phyloP scores from a whole-genome alignment of 2,888 invertebrate genomes.

The Eupithecia subfuscata region DNA sequence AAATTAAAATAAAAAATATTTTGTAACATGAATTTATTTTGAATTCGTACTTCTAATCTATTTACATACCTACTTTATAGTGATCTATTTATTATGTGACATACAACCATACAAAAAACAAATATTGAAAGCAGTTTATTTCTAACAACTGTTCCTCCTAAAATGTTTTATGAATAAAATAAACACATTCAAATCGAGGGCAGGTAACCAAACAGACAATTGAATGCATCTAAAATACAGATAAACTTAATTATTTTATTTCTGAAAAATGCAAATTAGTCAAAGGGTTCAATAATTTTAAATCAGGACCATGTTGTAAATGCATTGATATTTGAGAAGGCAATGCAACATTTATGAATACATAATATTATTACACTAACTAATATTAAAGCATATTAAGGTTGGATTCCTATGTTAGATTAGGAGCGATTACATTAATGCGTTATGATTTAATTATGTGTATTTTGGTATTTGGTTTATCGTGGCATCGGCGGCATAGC shows the following conservation, averaged over 20 bases:
- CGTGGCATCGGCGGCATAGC: constrained; percentile 87
- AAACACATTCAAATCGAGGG: constrained; percentile 51
- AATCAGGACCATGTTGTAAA: constrained; percentile 45
- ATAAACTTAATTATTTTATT: constrained; percentile 3
- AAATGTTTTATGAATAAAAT: constrained; percentile 57
- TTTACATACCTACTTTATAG: constrained; percentile 22
- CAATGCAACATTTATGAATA: constrained; percentile 43
- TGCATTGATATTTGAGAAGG: constrained; percentile 38
- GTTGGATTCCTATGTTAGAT: constrained; percentile 57
- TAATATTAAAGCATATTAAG: constrained; percentile 75
- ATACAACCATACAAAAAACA: constrained; percentile 35
- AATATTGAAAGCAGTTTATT: constrained; percentile 61
- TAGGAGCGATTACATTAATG: constrained; percentile 44
- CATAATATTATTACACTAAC: constrained; percentile 57
- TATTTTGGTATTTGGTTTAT: constrained; percentile 62
- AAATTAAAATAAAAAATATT: constrained; percentile 8
- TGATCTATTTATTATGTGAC: constrained; percentile 11
- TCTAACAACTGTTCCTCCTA: constrained; percentile 72
- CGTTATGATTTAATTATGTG: constrained; percentile 38
- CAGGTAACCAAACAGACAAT: constrained; percentile 47
- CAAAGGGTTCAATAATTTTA: constrained; percentile 31
- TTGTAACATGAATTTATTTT: constrained; percentile 32
- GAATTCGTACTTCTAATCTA: constrained; percentile 24
- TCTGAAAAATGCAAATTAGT: constrained; percentile 54
- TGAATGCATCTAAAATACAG: constrained; percentile 34